Percentiles rank a stretch among this genome's conserved stretches.
Conservation (phyloP, 2,113 vertebrate genomes). For the Echinops telfairi region DNA sequence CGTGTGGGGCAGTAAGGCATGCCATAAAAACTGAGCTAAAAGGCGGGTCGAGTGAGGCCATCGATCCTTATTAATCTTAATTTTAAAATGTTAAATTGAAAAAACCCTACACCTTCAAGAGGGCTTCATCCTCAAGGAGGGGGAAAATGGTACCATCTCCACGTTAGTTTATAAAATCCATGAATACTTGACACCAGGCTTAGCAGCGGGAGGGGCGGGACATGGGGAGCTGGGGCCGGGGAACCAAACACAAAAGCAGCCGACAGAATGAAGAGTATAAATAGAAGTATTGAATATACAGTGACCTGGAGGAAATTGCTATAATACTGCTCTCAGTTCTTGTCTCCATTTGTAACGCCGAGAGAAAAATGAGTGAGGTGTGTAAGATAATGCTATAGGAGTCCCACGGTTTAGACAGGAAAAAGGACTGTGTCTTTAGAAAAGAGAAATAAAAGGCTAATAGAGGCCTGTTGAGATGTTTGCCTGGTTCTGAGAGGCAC, state of each 20-base stretch:
- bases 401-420: background rate
- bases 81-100: conserved; percentile 68
- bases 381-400: background rate
- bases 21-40: conserved; percentile 58
- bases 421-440: conserved; percentile 27
- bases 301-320: conserved; percentile 66
- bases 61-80: conserved; percentile 46
- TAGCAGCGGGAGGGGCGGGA: background rate
- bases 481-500: background rate
- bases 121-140: background rate
- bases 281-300: conserved; percentile 57
- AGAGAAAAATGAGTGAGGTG: conserved; percentile 38
- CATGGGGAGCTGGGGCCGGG: background rate
- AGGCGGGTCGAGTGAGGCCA: background rate
- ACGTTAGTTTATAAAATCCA: conserved; percentile 6
- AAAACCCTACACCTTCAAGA: background rate
- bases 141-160: conserved; percentile 43
- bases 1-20: background rate
- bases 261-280: conserved; percentile 61
- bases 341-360: conserved; percentile 53
- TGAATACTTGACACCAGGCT: conserved; percentile 10
- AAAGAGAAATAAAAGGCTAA: conserved; percentile 35
- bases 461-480: conserved; percentile 10
- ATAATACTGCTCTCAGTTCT: conserved; percentile 40
- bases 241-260: conserved; percentile 54